Conservation (phyloP, 2,888 invertebrate species). For the Anoplius nigerrimus region DNA sequence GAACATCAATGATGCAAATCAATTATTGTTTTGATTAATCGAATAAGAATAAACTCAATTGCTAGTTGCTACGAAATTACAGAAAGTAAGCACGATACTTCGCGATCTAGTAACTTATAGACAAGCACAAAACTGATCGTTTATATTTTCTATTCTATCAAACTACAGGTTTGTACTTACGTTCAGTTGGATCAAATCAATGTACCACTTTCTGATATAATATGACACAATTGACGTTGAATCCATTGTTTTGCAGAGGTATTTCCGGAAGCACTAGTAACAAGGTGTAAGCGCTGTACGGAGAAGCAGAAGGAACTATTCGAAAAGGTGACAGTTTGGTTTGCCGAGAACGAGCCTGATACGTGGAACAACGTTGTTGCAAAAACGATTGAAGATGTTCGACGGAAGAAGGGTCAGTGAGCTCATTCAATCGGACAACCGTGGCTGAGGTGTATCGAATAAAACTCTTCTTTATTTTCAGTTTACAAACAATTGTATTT, state of each 20-base stretch:
- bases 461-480: too few species aligned
- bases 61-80: too few species aligned
- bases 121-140: too few species aligned
- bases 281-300: constrained; percentile 62
- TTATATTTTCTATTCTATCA: too few species aligned
- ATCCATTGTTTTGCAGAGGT: constrained; percentile 50
- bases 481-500: too few species aligned
- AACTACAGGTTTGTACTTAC: too few species aligned
- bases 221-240: not conserved
- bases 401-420: not conserved
- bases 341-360: constrained; percentile 52
- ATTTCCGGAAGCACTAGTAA: constrained; percentile 61
- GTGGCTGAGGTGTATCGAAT: not conserved
- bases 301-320: constrained; percentile 57
- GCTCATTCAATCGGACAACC: not conserved
- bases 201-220: not conserved
- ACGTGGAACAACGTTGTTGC: constrained; percentile 58
- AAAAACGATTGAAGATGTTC: not conserved
- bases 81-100: too few species aligned
- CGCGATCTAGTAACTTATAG: too few species aligned
- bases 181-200: too few species aligned
- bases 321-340: constrained; percentile 58
- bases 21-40: too few species aligned
- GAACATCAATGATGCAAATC: too few species aligned
- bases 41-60: too few species aligned